A percentile compares a stretch with the other conserved stretches of the same genome.
Evolutionary conservation across 1,140 invertebrate genomes (phyloP).

Genomic region (Meloidogyne chitwoodi): DNA sequence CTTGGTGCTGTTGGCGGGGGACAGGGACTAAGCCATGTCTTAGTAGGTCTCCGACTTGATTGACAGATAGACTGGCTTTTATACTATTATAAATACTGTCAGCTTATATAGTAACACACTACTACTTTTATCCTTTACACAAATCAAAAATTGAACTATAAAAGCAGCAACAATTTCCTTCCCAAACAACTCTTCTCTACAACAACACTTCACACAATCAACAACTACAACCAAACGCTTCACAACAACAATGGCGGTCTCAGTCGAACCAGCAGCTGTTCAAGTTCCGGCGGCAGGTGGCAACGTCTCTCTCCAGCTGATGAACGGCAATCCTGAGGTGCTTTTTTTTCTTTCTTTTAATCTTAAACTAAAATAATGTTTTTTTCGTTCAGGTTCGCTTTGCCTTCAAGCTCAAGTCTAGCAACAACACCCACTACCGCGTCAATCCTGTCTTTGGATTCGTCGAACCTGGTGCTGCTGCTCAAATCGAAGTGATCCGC

Average conservation of each 20-base stretch:
- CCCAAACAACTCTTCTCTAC: too few species aligned
- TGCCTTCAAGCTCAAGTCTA: slow-evolving; percentile 43
- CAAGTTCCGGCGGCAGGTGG: slow-evolving; percentile 30
- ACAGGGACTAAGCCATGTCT: too few species aligned
- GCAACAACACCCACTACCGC: slow-evolving; percentile 48
- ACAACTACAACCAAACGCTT: too few species aligned
- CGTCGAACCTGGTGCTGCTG: slow-evolving; percentile 34
- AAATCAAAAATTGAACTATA: too few species aligned
- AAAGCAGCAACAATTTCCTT: too few species aligned
- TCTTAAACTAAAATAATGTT: slow-evolving; percentile 2
- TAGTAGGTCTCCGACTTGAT: too few species aligned
- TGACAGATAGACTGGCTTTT: too few species aligned
- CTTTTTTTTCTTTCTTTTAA: neutral
- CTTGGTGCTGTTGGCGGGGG: too few species aligned
- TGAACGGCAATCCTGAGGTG: slow-evolving; percentile 11
- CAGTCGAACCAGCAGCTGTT: slow-evolving; percentile 25
- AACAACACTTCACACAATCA: too few species aligned
- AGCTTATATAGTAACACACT: too few species aligned
- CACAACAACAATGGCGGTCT: slow-evolving; percentile 11
- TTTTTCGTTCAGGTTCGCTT: slow-evolving; percentile 8
- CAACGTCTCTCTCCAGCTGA: slow-evolving; percentile 20
- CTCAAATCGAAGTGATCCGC: slow-evolving; percentile 36
- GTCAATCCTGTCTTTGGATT: slow-evolving; percentile 50
- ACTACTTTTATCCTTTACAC: too few species aligned
- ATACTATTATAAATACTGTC: too few species aligned